phyloP scores from a whole-genome alignment of 2,113 vertebrate genomes.

The Tretioscincus oriximinensis region DNA sequence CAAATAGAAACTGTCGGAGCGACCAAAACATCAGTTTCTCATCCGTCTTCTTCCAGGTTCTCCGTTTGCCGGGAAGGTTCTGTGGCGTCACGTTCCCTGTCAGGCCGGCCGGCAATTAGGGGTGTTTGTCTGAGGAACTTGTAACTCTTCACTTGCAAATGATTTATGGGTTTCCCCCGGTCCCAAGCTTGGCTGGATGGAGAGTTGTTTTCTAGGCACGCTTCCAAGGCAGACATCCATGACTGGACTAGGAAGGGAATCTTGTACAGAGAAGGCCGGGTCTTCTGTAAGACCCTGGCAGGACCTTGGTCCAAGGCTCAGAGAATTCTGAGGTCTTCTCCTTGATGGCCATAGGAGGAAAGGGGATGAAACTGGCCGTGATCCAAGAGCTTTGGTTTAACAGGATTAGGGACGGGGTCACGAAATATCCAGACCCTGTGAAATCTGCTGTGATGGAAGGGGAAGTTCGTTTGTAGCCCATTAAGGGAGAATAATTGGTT shows the following conservation, averaged over 20 bases:
- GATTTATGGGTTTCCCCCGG: constrained; percentile 54
- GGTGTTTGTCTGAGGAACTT: constrained; percentile 51
- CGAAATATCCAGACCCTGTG: constrained; percentile 5
- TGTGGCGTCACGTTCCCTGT: constrained; percentile 1
- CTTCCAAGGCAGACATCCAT: neutral
- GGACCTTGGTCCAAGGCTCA: neutral
- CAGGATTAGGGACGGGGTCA: neutral
- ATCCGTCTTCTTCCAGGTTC: fast-evolving
- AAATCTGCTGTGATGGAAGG: neutral
- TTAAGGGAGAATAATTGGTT: neutral
- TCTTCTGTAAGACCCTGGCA: neutral
- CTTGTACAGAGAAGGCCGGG: neutral
- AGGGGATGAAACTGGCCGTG: too few relatives aligned
- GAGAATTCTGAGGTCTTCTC: neutral
- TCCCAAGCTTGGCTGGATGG: neutral
- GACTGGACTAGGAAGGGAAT: neutral
- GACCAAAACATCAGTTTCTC: neutral
- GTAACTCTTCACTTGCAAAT: constrained; percentile 52
- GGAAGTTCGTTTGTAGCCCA: neutral
- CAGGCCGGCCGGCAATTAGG: constrained; percentile 48
- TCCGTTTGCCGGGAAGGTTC: fast-evolving
- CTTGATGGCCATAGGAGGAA: neutral
- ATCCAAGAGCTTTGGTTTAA: neutral
- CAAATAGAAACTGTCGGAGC: neutral
- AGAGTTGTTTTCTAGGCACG: constrained; percentile 8